Evolutionary conservation across 2,113 vertebrate species (phyloP).

Genomic region (Puma concolor): DNA sequence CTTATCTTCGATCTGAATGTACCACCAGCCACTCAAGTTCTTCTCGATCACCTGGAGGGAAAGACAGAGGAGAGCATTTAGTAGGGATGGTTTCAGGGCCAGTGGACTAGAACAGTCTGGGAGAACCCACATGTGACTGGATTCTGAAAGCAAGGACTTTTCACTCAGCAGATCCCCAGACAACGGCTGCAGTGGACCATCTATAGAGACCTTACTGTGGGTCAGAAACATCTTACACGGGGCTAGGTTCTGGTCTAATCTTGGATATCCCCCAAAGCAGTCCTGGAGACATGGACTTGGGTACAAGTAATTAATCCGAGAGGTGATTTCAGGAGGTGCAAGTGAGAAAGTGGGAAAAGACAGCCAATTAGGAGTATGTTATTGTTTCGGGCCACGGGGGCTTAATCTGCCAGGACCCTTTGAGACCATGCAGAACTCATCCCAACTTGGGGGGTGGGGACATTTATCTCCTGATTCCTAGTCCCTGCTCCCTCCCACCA

Average conservation of each 20-base stretch:
- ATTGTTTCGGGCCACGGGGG: not conserved
- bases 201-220: not conserved
- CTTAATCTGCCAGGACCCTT: not conserved
- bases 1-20: constrained; percentile 98
- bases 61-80: not conserved
- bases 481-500: no score
- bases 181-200: no score
- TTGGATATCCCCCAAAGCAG: not conserved
- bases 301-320: not conserved
- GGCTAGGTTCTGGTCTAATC: not conserved
- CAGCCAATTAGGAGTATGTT: not conserved
- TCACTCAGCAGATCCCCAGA: not conserved
- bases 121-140: not conserved
- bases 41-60: constrained; percentile 95
- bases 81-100: not conserved
- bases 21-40: constrained; percentile 98
- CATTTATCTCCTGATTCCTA: not conserved
- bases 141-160: not conserved
- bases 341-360: not conserved
- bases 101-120: accelerated
- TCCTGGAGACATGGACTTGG: not conserved
- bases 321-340: not conserved
- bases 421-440: not conserved
- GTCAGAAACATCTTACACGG: not conserved
- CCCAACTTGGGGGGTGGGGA: not conserved